phyloP scores from a whole-genome alignment of 2,113 vertebrate genomes.

The Labrus mixtus region DNA sequence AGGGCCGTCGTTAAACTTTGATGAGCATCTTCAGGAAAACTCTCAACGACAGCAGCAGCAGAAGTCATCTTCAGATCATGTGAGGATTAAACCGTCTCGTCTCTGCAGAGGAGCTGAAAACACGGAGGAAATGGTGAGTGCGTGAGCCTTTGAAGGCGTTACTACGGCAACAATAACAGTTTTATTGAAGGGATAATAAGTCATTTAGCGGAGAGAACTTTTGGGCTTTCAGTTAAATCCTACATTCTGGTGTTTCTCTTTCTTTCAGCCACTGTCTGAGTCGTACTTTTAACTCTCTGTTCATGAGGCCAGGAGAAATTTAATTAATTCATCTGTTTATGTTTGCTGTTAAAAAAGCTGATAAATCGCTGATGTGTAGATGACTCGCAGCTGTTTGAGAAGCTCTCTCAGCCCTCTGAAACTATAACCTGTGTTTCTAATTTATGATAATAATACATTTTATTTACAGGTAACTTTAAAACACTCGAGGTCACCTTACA shows the following conservation, averaged over 20 bases:
- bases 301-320: too few species aligned
- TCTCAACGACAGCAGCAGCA: slow-evolving; percentile 44
- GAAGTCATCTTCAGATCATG: slow-evolving; percentile 50
- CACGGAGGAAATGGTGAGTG: slow-evolving; percentile 68
- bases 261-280: background rate
- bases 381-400: too few species aligned
- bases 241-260: background rate
- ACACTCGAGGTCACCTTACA: too few species aligned
- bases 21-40: slow-evolving; percentile 79
- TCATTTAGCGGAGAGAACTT: background rate
- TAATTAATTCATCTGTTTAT: too few species aligned
- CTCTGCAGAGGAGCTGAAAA: slow-evolving; percentile 44
- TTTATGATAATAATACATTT: too few species aligned
- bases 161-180: background rate
- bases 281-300: too few species aligned
- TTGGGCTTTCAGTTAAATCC: background rate
- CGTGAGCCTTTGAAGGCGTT: background rate
- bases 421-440: too few species aligned
- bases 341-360: too few species aligned
- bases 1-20: slow-evolving; percentile 83
- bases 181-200: too few species aligned
- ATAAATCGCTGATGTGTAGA: too few species aligned
- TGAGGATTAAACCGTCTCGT: slow-evolving; percentile 20
- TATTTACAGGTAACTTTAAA: too few species aligned
- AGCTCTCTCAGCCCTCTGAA: too few species aligned